Percentiles rank a stretch among this genome's conserved stretches.
These are phyloP conservation scores for Noctilio leporinus DNA, from an alignment of 2,113 vertebrate genomes.

Conservation along the genomic window DNA sequence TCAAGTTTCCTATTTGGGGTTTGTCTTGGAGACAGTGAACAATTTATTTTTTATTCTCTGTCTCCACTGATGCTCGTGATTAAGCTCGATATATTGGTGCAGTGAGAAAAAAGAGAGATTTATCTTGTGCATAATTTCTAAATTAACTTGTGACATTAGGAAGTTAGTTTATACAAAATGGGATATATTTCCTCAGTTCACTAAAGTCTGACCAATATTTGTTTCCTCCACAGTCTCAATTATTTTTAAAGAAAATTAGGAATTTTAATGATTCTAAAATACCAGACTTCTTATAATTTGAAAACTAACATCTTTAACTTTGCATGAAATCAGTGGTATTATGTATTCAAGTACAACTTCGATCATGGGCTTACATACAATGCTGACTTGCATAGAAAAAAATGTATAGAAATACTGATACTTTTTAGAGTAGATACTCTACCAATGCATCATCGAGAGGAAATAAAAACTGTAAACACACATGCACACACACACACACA, in stretches of 20 bases:
- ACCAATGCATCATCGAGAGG: conserved; percentile 36
- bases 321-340: conserved; percentile 51
- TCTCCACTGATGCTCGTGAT: not conserved
- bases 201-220: conserved; percentile 17
- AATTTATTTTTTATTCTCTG: conserved; percentile 55
- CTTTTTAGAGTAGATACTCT: conserved; percentile 38
- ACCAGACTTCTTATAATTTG: not conserved
- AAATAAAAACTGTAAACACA: not conserved
- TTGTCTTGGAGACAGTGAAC: conserved; percentile 49
- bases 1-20: conserved; percentile 63
- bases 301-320: conserved; percentile 50
- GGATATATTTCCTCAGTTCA: conserved; percentile 25
- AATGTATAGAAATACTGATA: not conserved
- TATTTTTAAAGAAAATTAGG: not conserved
- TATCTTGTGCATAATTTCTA: conserved; percentile 52
- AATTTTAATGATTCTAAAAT: conserved; percentile 27
- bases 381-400: not conserved
- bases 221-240: not conserved
- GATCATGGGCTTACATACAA: not conserved
- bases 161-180: conserved; percentile 11
- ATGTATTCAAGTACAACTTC: not conserved
- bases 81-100: not conserved
- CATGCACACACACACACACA: not conserved
- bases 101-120: conserved; percentile 44
- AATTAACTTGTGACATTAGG: conserved; percentile 59